Evolutionary conservation across 2,797 vertebrate genomes (phyloP).

Genomic region (Lutjanus campechanus): DNA sequence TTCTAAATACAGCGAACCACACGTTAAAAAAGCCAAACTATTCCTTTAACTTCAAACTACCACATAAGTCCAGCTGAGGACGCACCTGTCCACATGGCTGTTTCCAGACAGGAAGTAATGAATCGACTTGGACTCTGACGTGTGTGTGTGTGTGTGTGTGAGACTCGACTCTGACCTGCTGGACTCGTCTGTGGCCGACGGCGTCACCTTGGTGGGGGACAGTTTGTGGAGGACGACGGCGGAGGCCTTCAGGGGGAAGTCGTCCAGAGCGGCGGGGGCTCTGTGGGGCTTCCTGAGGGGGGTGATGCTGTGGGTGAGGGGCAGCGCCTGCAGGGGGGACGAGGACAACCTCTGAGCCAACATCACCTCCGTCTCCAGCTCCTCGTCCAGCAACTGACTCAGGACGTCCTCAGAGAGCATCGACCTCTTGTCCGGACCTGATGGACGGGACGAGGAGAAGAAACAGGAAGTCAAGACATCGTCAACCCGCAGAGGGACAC

Average conservation of each 20-base stretch:
- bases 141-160: neutral
- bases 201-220: neutral
- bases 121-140: too few species aligned
- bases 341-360: conserved; percentile 69
- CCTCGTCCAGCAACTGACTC: conserved; percentile 77
- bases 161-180: conserved; percentile 57
- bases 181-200: conserved; percentile 25
- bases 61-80: too few species aligned
- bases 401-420: conserved; percentile 67
- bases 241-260: conserved; percentile 9
- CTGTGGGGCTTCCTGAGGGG: conserved; percentile 41
- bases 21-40: too few species aligned
- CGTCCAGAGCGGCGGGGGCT: neutral
- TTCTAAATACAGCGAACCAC: too few species aligned
- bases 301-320: conserved; percentile 52
- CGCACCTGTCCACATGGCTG: too few species aligned
- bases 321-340: conserved; percentile 75
- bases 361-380: conserved; percentile 70
- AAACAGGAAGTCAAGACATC: neutral
- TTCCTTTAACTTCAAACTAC: too few species aligned
- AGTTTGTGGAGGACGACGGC: conserved; percentile 25
- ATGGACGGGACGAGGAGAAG: neutral
- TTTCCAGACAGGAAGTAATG: too few species aligned
- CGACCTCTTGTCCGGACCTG: conserved; percentile 82
- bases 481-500: neutral